Evolutionary conservation across 1,140 invertebrate genomes (phyloP).

Genomic region (Hyles vespertilio): DNA sequence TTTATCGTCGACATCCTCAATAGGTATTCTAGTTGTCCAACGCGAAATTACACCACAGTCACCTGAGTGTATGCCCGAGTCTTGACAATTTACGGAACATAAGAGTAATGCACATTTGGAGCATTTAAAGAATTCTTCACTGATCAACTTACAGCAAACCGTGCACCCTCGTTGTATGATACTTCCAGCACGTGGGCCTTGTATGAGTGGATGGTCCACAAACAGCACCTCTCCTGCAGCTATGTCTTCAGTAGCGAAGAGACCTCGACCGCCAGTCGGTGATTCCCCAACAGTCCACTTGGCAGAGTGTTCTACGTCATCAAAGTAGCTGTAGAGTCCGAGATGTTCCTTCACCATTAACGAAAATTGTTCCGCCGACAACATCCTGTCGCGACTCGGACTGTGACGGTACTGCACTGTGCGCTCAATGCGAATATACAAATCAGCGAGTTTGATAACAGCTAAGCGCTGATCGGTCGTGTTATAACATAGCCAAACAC

Average conservation of each 20-base stretch:
- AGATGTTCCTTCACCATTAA: constrained; percentile 62
- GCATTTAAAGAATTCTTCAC: constrained; percentile 72
- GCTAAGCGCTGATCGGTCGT: constrained; percentile 44
- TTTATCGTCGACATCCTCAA: constrained; percentile 69
- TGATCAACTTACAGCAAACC: constrained; percentile 74
- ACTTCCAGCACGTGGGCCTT: constrained; percentile 77
- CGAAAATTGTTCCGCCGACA: constrained; percentile 67
- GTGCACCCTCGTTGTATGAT: constrained; percentile 74
- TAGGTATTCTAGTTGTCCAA: constrained; percentile 72
- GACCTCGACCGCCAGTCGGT: constrained; percentile 78
- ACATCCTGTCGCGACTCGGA: constrained; percentile 64
- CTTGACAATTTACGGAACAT: constrained; percentile 77
- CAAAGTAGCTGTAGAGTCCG: constrained; percentile 34
- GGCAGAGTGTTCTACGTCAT: constrained; percentile 30
- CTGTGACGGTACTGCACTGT: constrained; percentile 60
- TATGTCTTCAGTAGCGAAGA: constrained; percentile 81
- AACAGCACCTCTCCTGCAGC: constrained; percentile 81
- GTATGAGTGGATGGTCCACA: constrained; percentile 79
- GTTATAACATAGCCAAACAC: constrained; percentile 48
- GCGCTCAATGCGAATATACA: constrained; percentile 50
- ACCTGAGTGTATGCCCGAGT: constrained; percentile 68
- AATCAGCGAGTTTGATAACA: constrained; percentile 65
- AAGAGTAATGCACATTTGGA: constrained; percentile 77
- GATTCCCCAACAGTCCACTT: constrained; percentile 75
- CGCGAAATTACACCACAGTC: constrained; percentile 78